Evolutionary conservation across 1,140 invertebrate genomes (phyloP).

Genomic region (Drosophila kikkawai): DNA sequence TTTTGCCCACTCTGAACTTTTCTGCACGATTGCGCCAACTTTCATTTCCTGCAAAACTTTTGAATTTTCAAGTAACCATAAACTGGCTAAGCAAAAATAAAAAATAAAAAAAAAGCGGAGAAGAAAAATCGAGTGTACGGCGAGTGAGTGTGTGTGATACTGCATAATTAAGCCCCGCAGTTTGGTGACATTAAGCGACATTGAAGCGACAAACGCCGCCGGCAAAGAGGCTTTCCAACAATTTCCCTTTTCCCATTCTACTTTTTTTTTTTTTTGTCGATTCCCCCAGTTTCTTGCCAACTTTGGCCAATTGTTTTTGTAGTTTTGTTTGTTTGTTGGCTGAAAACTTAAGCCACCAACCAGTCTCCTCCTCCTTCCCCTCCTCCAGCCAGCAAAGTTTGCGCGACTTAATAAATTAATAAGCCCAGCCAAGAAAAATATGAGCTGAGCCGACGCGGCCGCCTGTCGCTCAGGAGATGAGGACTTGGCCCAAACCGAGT

Average conservation of each 20-base stretch:
- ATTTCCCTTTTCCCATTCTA: constrained; percentile 13
- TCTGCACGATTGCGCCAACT: constrained; percentile 77
- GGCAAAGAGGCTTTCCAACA: constrained; percentile 56
- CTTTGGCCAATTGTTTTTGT: constrained; percentile 61
- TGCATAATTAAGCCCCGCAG: constrained; percentile 69
- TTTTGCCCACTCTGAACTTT: constrained; percentile 57
- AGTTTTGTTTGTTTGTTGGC: constrained; percentile 74
- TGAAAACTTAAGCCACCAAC: constrained; percentile 63
- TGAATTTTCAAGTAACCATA: constrained; percentile 66
- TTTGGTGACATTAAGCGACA: constrained; percentile 74
- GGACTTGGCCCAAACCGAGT: constrained; percentile 8
- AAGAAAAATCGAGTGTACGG: constrained; percentile 10
- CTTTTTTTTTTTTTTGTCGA: not conserved
- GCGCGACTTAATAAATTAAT: constrained; percentile 61
- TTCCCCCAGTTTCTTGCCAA: constrained; percentile 37
- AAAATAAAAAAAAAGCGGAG: not conserved
- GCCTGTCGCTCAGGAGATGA: constrained; percentile 7
- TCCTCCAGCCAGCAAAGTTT: constrained; percentile 28
- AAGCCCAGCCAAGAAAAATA: constrained; percentile 59
- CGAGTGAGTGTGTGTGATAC: constrained; percentile 36
- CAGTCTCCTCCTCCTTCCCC: not conserved
- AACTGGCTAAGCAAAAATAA: constrained; percentile 43
- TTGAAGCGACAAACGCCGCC: constrained; percentile 62
- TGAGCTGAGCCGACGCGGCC: constrained; percentile 26
- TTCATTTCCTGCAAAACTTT: constrained; percentile 73